Base-by-base conservation (phyloP, 1,140 invertebrate genomes). In the Zaprionus lachaisei region DNA sequence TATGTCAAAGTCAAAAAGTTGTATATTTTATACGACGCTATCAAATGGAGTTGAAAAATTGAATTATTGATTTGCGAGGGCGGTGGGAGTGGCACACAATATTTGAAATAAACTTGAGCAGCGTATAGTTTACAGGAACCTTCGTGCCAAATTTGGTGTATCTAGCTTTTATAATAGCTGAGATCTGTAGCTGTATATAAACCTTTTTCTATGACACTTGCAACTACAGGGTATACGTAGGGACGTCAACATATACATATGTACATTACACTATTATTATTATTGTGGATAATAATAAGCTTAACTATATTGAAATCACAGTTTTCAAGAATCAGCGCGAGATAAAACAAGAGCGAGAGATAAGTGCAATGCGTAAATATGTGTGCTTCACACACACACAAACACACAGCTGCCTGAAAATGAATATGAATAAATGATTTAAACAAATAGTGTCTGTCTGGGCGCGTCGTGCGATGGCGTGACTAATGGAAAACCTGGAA, bases 391-490 rank as follows among this genome's bases (percentile, higher is more conserved):
- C n/a, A 47, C n/a, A 47, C 41, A 47, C n/a, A 47, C 5, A n/a
- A 12, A n/a, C 41, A 9, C 2, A 4, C 7, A 47, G 41, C 41
- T 47, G 37, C 4, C 14, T 38, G 14, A 38, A 31, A 63, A 17
- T 28, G 66, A 72, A 77, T 67, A 73, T 70, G 51, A 75, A 62
- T 74, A 55, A 63, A 70, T 63, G 37, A 63, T 70, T 70, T 75
- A 75, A 70, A 73, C 51, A 73, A 69, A 69, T 62, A 37, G 68
- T 58, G 68, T 58, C 47, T 31, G 34, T 26, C 51, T 57, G 61
- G 20, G 24, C 7, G 41, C 55, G 15, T 38, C 14, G 14, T 15
- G 14, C 37, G 12, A 12, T 38, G 37, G 12, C 41, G 41, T 47
- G 41, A 47, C 41, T 47, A 51, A 51, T 51, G 47, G 47, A 47